phyloP scores from a whole-genome alignment of 2,113 vertebrate species.

The Lycocorax pyrrhopterus region DNA sequence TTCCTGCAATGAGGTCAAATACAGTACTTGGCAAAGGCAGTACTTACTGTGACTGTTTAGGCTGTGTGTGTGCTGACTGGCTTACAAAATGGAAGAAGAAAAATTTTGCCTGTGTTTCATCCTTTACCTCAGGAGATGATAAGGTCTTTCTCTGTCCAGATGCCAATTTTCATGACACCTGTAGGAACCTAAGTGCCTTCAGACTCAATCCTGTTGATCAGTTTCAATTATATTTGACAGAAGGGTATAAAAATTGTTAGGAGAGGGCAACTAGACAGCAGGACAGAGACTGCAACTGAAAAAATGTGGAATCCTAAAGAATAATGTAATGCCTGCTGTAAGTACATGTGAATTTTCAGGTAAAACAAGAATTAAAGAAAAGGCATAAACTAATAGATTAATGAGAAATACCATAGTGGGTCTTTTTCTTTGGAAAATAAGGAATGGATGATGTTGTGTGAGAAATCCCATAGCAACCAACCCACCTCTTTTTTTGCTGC shows the following conservation, averaged over 20 bases:
- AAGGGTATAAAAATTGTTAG: background rate
- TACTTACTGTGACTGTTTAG: background rate
- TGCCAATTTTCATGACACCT: background rate
- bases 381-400: background rate
- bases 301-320: background rate
- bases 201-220: background rate
- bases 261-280: background rate
- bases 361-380: background rate
- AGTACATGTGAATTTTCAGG: background rate
- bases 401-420: background rate
- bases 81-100: background rate
- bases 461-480: background rate
- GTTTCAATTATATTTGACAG: constrained; percentile 17
- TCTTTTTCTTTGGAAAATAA: background rate
- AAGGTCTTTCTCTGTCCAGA: background rate
- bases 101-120: background rate
- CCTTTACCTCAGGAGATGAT: background rate
- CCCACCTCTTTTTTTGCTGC: background rate
- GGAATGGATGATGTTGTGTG: background rate
- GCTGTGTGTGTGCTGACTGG: background rate
- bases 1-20: background rate
- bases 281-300: background rate
- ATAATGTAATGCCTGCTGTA: background rate
- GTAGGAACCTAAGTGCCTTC: background rate
- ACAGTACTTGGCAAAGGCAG: background rate